Conservation (phyloP, 1,140 invertebrate genomes). For the Araneus ventricosus region DNA sequence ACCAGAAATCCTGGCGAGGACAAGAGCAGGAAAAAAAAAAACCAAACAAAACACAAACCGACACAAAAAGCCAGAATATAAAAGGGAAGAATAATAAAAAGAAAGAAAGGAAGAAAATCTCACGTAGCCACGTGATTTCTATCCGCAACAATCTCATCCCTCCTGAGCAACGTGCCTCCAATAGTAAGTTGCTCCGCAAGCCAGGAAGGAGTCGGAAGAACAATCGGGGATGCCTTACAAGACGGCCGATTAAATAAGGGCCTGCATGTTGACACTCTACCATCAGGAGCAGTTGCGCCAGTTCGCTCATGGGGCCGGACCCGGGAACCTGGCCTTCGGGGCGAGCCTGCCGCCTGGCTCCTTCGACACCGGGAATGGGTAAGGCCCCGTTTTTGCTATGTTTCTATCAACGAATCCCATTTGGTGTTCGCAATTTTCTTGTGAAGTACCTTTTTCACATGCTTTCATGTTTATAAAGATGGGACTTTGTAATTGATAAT, state of each 20-base stretch:
- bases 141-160: slow-evolving; percentile 41
- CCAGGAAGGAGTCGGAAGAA: not conserved
- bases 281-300: not conserved
- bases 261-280: not conserved
- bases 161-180: not conserved
- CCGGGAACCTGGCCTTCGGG: not conserved
- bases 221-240: not conserved
- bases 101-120: not conserved
- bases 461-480: too few species aligned
- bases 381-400: not conserved
- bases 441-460: too few species aligned
- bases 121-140: slow-evolving; percentile 20
- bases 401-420: not conserved
- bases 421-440: too few species aligned
- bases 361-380: not conserved
- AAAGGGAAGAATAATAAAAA: not conserved
- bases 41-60: not conserved
- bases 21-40: not conserved
- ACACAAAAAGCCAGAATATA: not conserved
- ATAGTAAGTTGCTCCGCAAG: not conserved
- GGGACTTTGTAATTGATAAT: too few species aligned
- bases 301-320: not conserved
- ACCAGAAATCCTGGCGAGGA: not conserved
- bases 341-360: not conserved
- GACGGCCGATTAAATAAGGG: not conserved